These are phyloP conservation scores for Ligdia adustata DNA, from an alignment of 2,888 invertebrate species.

Conservation along the genomic window DNA sequence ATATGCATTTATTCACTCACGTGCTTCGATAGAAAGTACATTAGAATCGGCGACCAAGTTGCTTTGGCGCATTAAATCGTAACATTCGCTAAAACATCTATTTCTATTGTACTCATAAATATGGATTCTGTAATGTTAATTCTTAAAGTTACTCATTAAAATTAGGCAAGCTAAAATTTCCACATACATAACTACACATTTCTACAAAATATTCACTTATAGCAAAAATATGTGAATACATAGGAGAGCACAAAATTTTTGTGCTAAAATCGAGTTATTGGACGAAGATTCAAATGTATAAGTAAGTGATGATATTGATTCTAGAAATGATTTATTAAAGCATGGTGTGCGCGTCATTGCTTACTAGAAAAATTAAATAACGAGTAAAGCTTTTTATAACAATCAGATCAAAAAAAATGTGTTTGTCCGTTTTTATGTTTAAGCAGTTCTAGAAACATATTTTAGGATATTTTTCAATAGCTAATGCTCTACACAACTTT, in stretches of 20 bases:
- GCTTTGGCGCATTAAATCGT: no score
- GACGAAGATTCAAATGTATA: slow-evolving; percentile 6
- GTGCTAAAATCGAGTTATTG: slow-evolving; percentile 3
- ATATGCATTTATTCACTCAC: slow-evolving; percentile 8
- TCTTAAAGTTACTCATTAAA: no score
- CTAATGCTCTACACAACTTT: no score
- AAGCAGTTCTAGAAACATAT: no score
- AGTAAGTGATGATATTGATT: slow-evolving; percentile 15
- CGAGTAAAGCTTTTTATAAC: no score
- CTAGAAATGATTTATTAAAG: slow-evolving; percentile 12
- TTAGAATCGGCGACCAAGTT: not conserved
- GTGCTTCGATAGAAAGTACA: slow-evolving; percentile 4
- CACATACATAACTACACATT: not conserved
- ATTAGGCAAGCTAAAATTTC: no score
- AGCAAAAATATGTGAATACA: no score
- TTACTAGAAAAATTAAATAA: no score
- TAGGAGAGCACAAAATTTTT: not conserved
- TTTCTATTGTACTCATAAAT: no score
- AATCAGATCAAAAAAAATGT: not conserved
- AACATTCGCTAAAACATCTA: no score
- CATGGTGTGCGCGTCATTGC: slow-evolving; percentile 20
- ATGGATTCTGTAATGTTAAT: no score
- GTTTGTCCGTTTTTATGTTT: slow-evolving; percentile 3
- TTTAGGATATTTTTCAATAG: no score
- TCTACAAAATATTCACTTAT: not conserved